A percentile compares a stretch with the other conserved stretches of the same genome.
These are phyloP conservation scores for Drosophila albomicans DNA, from an alignment of 1,140 invertebrate species.

Conservation along the genomic window DNA sequence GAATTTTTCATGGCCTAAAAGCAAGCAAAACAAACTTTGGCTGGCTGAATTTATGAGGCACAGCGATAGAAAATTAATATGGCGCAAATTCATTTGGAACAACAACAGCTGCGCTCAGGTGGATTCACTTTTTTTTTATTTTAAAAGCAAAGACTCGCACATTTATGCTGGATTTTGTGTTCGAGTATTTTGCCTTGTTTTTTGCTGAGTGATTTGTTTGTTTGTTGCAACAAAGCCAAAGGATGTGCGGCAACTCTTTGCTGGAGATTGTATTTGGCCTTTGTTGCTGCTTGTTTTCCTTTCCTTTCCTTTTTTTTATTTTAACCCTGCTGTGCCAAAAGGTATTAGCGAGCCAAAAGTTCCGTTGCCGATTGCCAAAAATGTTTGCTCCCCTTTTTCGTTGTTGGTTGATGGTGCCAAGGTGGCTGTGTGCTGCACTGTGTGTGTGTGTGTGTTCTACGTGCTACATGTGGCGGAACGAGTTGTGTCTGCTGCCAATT, in stretches of 20 bases:
- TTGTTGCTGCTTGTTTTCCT: constrained; percentile 30
- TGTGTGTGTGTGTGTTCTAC: neutral
- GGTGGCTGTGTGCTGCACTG: constrained; percentile 17
- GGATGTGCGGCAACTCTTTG: neutral
- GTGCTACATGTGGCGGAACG: constrained; percentile 11
- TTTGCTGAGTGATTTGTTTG: constrained; percentile 12
- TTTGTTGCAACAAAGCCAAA: constrained; percentile 13
- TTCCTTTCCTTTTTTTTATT: neutral
- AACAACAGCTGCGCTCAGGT: too few relatives aligned
- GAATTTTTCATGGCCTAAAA: constrained; percentile 60
- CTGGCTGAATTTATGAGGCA: constrained; percentile 55
- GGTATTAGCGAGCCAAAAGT: constrained; percentile 73
- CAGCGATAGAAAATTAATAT: constrained; percentile 62
- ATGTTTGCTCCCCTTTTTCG: constrained; percentile 1
- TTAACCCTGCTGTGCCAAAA: constrained; percentile 31
- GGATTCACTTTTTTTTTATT: too few relatives aligned
- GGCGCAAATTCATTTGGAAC: constrained; percentile 9
- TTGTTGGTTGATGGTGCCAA: constrained; percentile 21
- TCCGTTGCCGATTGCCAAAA: constrained; percentile 68
- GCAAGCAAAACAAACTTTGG: constrained; percentile 35
- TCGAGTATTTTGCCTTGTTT: constrained; percentile 3
- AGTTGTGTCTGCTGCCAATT: constrained; percentile 38
- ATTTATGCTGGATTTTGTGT: constrained; percentile 10
- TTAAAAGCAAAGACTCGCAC: neutral
- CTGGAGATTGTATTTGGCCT: neutral